phyloP scores from a whole-genome alignment of 35 echinoderm and acorn worm species.

The Amphiura filiformis region DNA sequence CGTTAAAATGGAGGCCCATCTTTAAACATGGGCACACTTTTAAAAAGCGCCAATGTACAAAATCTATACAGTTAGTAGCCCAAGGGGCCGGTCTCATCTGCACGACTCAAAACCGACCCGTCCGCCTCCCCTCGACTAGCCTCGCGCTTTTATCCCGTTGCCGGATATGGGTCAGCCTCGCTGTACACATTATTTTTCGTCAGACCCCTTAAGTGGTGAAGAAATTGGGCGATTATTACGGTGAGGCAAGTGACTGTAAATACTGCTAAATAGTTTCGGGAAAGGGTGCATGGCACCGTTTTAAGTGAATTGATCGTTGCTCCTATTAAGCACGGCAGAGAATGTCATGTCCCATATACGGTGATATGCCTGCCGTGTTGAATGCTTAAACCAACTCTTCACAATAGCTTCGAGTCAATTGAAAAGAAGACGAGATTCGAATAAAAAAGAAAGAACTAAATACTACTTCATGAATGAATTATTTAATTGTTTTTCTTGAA shows the following conservation, averaged over 20 bases:
- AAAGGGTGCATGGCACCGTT: conserved; percentile 9
- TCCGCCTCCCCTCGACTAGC: neutral
- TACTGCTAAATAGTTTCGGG: conserved; percentile 6
- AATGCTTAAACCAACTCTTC: too few relatives aligned
- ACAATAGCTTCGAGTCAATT: too few relatives aligned
- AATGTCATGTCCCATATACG: neutral
- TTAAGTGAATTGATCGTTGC: conserved; percentile 10
- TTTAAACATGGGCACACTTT: conserved; percentile 10
- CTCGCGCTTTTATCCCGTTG: neutral
- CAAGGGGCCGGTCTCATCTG: neutral
- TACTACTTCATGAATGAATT: neutral
- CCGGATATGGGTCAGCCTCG: neutral
- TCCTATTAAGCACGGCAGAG: neutral
- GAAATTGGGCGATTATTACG: conserved; percentile 14
- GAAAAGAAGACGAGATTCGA: too few relatives aligned
- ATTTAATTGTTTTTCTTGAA: neutral
- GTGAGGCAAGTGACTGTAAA: neutral
- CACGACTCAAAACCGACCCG: neutral
- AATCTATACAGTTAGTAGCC: neutral
- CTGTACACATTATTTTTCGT: conserved; percentile 9
- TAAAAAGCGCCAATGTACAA: neutral
- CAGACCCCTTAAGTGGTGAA: conserved; percentile 8
- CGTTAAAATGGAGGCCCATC: neutral
- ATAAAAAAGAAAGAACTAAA: too few relatives aligned
- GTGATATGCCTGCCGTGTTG: neutral